phyloP scores from a whole-genome alignment of 92 coral and sea anemone species.

The Siderastrea siderea region DNA sequence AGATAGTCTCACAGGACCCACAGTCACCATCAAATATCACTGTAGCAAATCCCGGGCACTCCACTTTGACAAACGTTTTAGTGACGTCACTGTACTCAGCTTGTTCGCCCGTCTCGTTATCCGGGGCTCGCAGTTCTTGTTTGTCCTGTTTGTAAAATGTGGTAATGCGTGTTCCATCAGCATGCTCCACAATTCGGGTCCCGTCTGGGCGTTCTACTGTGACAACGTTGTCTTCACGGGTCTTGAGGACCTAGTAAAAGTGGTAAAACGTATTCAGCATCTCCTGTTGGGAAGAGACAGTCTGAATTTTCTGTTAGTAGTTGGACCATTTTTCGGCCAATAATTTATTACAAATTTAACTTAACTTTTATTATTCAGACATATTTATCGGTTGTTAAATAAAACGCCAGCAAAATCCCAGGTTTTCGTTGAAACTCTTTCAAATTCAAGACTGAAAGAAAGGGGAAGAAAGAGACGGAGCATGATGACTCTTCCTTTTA shows the following conservation, averaged over 20 bases:
- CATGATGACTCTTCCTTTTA: no score
- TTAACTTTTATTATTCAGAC: no score
- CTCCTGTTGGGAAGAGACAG: neutral
- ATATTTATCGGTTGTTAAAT: no score
- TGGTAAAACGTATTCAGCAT: neutral
- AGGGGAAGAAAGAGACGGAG: no score
- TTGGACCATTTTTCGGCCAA: neutral
- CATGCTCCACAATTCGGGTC: constrained; percentile 92
- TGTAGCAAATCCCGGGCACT: constrained; percentile 94
- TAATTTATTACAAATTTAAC: no score
- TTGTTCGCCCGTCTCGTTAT: constrained; percentile 93
- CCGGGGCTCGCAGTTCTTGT: constrained; percentile 74
- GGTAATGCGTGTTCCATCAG: constrained; percentile 97
- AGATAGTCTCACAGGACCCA: constrained; percentile 90
- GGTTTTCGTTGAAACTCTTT: no score
- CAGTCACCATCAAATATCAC: constrained; percentile 79
- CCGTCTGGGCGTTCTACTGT: constrained; percentile 87
- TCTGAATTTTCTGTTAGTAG: neutral
- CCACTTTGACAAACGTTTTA: constrained; percentile 91
- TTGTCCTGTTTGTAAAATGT: constrained; percentile 80
- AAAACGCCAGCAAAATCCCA: no score
- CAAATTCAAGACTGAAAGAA: no score
- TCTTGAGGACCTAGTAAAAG: constrained; percentile 76
- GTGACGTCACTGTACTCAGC: constrained; percentile 75
- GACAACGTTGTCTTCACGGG: constrained; percentile 96